Conservation (phyloP, 2,888 invertebrate genomes). For the Apamea sordens region DNA sequence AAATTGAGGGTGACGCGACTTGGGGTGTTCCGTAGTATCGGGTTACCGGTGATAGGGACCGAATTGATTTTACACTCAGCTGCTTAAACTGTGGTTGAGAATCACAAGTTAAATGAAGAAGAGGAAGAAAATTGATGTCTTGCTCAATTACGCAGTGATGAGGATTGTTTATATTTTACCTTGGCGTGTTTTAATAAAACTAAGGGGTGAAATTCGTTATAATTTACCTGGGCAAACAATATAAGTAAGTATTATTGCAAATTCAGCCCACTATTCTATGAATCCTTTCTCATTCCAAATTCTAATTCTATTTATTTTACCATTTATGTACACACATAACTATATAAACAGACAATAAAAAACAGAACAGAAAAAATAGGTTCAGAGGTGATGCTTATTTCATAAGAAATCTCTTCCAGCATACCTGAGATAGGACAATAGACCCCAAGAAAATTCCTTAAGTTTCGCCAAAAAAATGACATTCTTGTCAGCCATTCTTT, state of each 20-base stretch:
- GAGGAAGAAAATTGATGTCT: constrained; percentile 13
- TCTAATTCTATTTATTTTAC: not conserved
- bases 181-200: not conserved
- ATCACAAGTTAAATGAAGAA: constrained; percentile 26
- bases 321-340: too few species aligned
- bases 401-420: too few species aligned
- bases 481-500: not conserved
- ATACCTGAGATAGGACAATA: too few species aligned
- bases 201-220: not conserved
- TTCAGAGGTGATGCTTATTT: too few species aligned
- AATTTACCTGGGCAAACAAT: not conserved
- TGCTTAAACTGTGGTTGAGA: constrained; percentile 57
- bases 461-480: not conserved
- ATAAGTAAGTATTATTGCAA: not conserved
- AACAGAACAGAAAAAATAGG: too few species aligned
- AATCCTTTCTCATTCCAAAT: not conserved
- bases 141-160: constrained; percentile 19
- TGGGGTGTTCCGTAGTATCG: constrained; percentile 60
- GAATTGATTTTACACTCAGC: constrained; percentile 69
- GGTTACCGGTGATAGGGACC: constrained; percentile 65
- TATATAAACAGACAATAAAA: too few species aligned
- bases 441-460: not conserved
- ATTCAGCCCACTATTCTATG: not conserved
- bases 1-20: constrained; percentile 85
- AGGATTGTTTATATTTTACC: not conserved